Conservation (phyloP, 2,888 invertebrate genomes). For the Trileptium ribeirensis region DNA sequence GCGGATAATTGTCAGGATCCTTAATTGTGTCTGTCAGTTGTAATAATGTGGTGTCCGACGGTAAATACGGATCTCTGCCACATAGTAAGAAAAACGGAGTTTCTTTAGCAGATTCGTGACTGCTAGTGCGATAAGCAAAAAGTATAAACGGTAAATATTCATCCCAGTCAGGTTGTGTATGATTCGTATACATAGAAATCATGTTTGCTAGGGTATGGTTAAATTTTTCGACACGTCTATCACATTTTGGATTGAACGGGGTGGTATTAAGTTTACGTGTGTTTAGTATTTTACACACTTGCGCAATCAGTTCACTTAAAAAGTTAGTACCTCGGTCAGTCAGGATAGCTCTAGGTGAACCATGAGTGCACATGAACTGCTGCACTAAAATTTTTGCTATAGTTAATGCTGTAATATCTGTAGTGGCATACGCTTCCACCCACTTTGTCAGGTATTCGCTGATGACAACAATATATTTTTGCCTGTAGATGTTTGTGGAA, state of each 20-base stretch:
- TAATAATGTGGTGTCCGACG: neutral
- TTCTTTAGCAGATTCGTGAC: neutral
- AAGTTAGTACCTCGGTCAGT: slow-evolving; percentile 37
- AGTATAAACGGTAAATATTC: neutral
- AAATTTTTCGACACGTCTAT: slow-evolving; percentile 38
- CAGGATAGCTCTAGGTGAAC: slow-evolving; percentile 30
- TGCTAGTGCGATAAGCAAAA: neutral
- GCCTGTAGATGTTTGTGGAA: no score
- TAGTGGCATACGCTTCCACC: slow-evolving; percentile 39
- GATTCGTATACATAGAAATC: slow-evolving; percentile 36
- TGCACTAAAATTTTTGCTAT: slow-evolving; percentile 38
- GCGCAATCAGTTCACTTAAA: slow-evolving; percentile 25
- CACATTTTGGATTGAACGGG: slow-evolving; percentile 24
- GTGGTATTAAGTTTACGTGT: slow-evolving; percentile 26
- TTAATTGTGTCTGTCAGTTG: no score
- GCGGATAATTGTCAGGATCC: neutral
- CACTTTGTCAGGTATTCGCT: slow-evolving; percentile 35
- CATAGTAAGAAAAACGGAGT: neutral
- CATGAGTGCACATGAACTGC: slow-evolving; percentile 30
- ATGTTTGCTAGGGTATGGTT: slow-evolving; percentile 38
- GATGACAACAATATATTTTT: no score
- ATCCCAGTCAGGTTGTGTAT: slow-evolving; percentile 29
- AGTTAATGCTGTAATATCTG: slow-evolving; percentile 42
- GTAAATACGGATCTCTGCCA: slow-evolving; percentile 5
- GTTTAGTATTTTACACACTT: slow-evolving; percentile 23